Evolutionary conservation across 2,797 vertebrate species (phyloP).

Genomic region (Cynopterus sphinx): DNA sequence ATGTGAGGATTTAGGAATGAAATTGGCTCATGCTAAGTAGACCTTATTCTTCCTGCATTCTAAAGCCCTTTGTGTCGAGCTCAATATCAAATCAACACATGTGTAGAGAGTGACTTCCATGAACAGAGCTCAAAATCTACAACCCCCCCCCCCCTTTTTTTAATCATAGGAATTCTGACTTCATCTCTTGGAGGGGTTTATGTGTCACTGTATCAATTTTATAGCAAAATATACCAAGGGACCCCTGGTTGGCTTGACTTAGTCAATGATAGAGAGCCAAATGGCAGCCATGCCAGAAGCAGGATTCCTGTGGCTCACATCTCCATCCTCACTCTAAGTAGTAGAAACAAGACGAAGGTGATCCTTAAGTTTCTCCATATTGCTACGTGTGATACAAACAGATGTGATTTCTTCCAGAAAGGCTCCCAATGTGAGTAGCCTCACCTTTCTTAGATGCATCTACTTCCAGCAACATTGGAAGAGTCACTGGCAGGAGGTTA

Average conservation of each 20-base stretch:
- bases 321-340: background rate
- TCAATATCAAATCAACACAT: background rate
- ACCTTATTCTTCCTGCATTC: background rate
- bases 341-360: background rate
- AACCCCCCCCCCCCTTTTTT: background rate
- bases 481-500: background rate
- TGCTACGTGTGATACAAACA: background rate
- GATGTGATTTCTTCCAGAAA: conserved; percentile 28
- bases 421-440: background rate
- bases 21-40: background rate
- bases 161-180: conserved; percentile 41
- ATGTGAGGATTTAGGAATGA: background rate
- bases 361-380: background rate
- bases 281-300: background rate
- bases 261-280: background rate
- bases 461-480: background rate
- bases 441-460: background rate
- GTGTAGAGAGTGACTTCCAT: background rate
- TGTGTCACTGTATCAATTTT: conserved; percentile 43
- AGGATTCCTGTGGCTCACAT: background rate
- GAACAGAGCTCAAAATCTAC: background rate
- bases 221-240: conserved; percentile 24
- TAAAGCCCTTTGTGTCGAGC: background rate
- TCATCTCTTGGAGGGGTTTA: conserved; percentile 50
- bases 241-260: conserved; percentile 2